Evolutionary conservation across 2,797 vertebrate species (phyloP), one percentile per base, ranked within the genome.

Genomic region (Cyclopterus lumpus): DNA sequence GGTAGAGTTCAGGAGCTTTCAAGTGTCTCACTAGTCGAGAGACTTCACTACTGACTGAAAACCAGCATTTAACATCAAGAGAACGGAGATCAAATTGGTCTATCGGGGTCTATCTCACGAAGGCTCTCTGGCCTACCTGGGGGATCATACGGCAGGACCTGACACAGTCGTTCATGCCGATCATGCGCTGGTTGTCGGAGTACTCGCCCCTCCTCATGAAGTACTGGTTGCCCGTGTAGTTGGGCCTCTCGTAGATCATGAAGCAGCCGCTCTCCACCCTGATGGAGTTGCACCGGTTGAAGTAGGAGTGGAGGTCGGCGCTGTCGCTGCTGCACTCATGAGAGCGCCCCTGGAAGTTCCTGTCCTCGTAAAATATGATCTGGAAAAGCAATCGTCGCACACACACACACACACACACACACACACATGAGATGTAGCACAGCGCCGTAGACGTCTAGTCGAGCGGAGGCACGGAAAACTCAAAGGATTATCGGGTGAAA

Each of bases 191-290:
- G 80, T 94, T 96, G 86, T 95, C 95, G 0, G 93, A 67, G 38
- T 95, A 96, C 80, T 95, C 95, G 0, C 95, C 95, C 80, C 93
- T 93, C 73, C 91, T 93, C 93, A 96, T 94, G 86, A 92, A 94
- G 90, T 95, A 95, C 91, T 95, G 95, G 86, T 96, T 93, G 77
- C 95, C 95, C 94, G 93, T 94, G 88, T 92, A 95, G 91, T 95
- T 95, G 73, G 94, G 93, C 57, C 94, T 91, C 70, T 96, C 95
- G 16, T 95, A 95, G 83, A 95, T 94, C 94, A 95, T 95, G 88
- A 95, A 96, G 88, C 94, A 95, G 79, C 95, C 95, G 15, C 90
- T 95, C 68, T 96, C 95, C 92, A 96, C 95, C 70, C 90, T 71
- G 91, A 95, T 95, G 84, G 95, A 95, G 92, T 95, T 95, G 68